Evolutionary conservation across 2,888 invertebrate genomes (phyloP).

Genomic region (Drosophila mulleri): DNA sequence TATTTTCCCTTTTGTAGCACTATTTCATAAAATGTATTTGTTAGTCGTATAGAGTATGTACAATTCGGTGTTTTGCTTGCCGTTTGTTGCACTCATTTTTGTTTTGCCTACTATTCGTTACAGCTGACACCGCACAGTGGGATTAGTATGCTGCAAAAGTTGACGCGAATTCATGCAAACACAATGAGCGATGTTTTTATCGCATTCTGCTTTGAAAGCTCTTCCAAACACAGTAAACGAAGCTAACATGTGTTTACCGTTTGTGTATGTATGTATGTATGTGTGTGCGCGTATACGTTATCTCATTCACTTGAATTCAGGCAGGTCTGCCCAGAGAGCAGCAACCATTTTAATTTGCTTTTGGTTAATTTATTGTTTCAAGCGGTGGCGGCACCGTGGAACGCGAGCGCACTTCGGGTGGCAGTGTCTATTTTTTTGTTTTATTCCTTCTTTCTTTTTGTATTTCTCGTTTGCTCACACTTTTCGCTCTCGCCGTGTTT

Average conservation of each 20-base stretch:
- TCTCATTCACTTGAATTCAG: conserved; percentile 1
- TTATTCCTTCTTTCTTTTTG: neutral
- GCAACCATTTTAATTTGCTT: neutral
- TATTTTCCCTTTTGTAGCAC: too few species aligned
- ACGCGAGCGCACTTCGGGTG: neutral
- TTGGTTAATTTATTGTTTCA: conserved; percentile 1
- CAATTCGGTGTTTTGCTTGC: neutral
- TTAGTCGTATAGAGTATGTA: neutral
- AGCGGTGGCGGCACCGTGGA: conserved; percentile 1
- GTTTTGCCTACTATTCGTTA: conserved; percentile 40
- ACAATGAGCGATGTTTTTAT: conserved; percentile 17
- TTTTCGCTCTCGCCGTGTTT: conserved; percentile 26
- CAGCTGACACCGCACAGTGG: conserved; percentile 52
- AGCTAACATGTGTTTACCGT: neutral
- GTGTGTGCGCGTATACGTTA: conserved; percentile 1
- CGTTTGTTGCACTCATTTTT: neutral
- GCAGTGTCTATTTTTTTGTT: neutral
- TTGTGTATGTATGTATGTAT: neutral
- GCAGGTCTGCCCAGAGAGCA: neutral
- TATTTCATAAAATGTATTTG: neutral
- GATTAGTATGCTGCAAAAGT: conserved; percentile 18
- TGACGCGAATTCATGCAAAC: conserved; percentile 7
- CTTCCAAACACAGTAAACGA: conserved; percentile 29
- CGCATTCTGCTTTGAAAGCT: conserved; percentile 27
- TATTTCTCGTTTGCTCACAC: conserved; percentile 10